Base-by-base conservation (phyloP, 2,113 vertebrate genomes). In the Oriolus oriolus region DNA sequence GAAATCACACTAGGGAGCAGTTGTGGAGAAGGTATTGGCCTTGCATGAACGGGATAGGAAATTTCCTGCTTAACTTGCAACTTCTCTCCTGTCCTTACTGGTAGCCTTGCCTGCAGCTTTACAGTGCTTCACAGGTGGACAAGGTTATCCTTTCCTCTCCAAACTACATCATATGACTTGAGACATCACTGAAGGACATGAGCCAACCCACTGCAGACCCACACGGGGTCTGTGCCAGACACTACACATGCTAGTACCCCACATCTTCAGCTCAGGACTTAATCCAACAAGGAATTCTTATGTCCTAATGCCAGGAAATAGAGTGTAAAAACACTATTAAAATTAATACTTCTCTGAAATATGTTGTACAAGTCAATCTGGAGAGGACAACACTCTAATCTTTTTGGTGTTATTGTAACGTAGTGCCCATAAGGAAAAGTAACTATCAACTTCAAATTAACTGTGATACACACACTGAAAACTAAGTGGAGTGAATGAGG, bases 401-500 rank as follows among this genome's bases (percentile, higher is more conserved):
- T 88, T 93, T 76, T 68, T 37, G 66, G 31, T 52, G 9, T 60
- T 63, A 41, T 17, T 89, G 21, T 52, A 77, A 69, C 57, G 42
- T 89, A 42, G 23, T 41, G 39, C 57, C 66, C 41, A 57, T 47
- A 60, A 88, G 37, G 44, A 95, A 87, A 81, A 81, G 70, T 30
- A 93, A 84, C 64, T 80, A 89, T 22, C 52, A 65, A 52, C 73
- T 84, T 92, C 65, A 83, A 95, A 97, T 91, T 91, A 75, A 63
- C 41, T 91, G 37, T 47, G 68, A 94, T 96, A 86, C 60, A 79
- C 12, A 44, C 14, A n/a, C 31, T 81, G 89, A 81, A 92, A 92
- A 68, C 77, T 82, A 83, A 96, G 95, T 89, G 78, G 64, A 88
- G 26, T 50, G 93, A 97, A 86, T 31, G 50, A 90, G 63, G 56